These are phyloP conservation scores for Poecilobothrus nobilitatus DNA, from an alignment of 2,888 invertebrate species.

Conservation along the genomic window DNA sequence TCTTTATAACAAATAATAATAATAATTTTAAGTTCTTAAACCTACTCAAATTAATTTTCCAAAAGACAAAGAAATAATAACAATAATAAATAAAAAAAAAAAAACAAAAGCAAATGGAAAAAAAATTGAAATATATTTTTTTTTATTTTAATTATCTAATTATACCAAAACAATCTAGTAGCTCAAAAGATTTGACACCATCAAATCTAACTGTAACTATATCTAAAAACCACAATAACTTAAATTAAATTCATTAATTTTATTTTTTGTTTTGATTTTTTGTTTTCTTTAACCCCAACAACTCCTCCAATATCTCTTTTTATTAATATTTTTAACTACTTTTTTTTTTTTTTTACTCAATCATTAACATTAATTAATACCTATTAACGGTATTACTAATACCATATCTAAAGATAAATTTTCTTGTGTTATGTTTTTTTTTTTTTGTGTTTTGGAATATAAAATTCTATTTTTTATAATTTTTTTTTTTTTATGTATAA, in stretches of 20 bases:
- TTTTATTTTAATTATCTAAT: background rate
- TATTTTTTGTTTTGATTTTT: no score
- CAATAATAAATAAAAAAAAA: no score
- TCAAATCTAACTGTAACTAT: background rate
- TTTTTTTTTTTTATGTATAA: background rate
- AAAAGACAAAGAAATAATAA: no score
- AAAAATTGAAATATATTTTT: no score
- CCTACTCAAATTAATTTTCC: no score
- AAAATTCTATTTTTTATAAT: background rate
- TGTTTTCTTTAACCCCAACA: background rate
- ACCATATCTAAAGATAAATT: background rate
- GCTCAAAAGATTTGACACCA: background rate
- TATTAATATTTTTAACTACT: background rate
- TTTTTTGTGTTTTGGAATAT: no score
- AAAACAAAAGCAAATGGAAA: no score
- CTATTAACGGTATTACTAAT: conserved; percentile 1
- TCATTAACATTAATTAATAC: conserved; percentile 6
- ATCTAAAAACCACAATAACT: background rate
- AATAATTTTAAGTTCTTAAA: no score
- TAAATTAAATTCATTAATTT: no score
- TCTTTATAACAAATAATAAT: no score
- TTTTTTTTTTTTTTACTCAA: background rate
- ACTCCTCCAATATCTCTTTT: background rate
- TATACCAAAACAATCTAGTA: conserved; percentile 1
- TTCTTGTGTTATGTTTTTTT: no score